Base-by-base conservation (phyloP, 2,113 vertebrate genomes). In the Leptobrachium leishanense region DNA sequence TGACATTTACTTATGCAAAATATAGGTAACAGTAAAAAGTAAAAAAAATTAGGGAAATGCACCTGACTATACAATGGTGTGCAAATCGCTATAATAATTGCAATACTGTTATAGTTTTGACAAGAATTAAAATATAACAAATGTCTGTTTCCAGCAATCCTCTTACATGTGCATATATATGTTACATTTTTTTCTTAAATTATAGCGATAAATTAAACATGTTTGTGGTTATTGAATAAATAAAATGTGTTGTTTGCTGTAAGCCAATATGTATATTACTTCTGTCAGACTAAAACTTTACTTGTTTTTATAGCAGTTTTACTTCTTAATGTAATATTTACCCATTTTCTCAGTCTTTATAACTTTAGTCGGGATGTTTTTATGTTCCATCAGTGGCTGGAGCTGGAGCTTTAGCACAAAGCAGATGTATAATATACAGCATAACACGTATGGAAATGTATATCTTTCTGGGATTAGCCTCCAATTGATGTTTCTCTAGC, bases 1-100 rank as follows among this genome's bases (percentile, higher is more conserved):
- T 77, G 67, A 64, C 43, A 63, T 77, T 50, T 64, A 71, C 70
- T 71, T 59, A 77, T 77, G 67, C 43, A 77, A 57, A 77, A 70
- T 63, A 70, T 59, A 41, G 42, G n/a, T 43, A 54, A 55, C 5
- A 50, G 40, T 68, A 57, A 11, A 42, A 76, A 55, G 31, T 39
- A 40, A 68, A 43, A 50, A 50, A 50, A 50, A 50, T 50, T 4
- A 8, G 54, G 53, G 9, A 68, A 68, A 12, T 13, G 39, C 62
- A 54, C 75, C 46, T 76, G 64, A 6, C 75, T 42, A 11, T 67
- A 55, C 13, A 68, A 43, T 13, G 55, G 50, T 55, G 31, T 57
- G 53, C 75, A 68, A 68, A 43, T 40, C 15, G 43, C 67, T 76
- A 6, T 46, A 76, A 68, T 68, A 57, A 76, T 57, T 76, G 54